Evolutionary conservation across 2,888 invertebrate genomes (phyloP).

Genomic region (Mamestra brassicae): DNA sequence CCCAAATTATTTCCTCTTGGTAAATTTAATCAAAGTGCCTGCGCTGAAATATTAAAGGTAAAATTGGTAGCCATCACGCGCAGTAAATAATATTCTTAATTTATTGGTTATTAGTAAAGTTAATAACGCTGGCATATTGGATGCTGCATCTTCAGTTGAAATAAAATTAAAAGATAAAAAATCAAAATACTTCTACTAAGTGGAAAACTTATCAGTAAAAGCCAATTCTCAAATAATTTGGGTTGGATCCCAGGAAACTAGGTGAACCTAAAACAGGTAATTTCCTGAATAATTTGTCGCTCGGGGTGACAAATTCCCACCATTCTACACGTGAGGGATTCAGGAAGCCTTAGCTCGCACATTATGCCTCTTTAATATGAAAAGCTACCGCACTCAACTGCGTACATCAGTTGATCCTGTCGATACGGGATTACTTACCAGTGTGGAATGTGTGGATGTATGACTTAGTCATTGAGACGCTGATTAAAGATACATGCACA

Average conservation of each 20-base stretch:
- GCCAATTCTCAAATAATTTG: background rate
- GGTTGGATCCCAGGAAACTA: background rate
- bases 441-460: background rate
- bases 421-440: constrained; percentile 6
- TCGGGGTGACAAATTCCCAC: no score
- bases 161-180: background rate
- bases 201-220: background rate
- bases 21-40: constrained; percentile 58
- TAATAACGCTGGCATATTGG: background rate
- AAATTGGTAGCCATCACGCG: constrained; percentile 42
- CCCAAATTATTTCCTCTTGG: constrained; percentile 39
- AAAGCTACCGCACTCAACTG: background rate
- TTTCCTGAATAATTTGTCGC: constrained; percentile 6
- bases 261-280: background rate
- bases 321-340: background rate
- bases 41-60: constrained; percentile 55
- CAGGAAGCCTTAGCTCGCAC: constrained; percentile 1
- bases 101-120: constrained; percentile 38
- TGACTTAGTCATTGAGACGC: background rate
- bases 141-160: background rate
- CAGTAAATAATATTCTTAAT: constrained; percentile 40
- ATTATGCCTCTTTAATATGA: background rate
- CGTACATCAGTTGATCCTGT: constrained; percentile 7
- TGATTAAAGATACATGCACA: background rate
- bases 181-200: background rate